Percentiles rank a stretch among this genome's conserved stretches.
Evolutionary conservation across 1,140 invertebrate genomes (phyloP).

Genomic region (Drosophila baimaii): DNA sequence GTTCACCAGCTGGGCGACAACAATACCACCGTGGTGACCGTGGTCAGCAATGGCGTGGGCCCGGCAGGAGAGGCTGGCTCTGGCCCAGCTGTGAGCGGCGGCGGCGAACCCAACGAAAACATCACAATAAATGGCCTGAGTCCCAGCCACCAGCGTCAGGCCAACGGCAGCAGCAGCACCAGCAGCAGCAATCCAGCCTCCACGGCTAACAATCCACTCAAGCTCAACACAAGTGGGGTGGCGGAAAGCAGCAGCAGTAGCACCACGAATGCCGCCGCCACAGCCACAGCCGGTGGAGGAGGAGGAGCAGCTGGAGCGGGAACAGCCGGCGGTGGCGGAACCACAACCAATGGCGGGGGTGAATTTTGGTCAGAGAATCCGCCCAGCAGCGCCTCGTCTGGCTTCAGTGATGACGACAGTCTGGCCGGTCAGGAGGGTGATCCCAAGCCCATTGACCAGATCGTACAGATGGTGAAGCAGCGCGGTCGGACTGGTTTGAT

Average conservation of each 20-base stretch:
- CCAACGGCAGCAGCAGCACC: slow-evolving; percentile 17
- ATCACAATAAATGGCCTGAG: slow-evolving; percentile 81
- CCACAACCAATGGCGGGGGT: slow-evolving; percentile 42
- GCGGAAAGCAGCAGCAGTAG: slow-evolving; percentile 25
- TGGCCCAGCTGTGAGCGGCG: slow-evolving; percentile 8
- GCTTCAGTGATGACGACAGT: slow-evolving; percentile 95
- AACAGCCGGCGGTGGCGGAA: slow-evolving; percentile 8
- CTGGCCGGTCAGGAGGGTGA: slow-evolving; percentile 89
- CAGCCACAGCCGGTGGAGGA: slow-evolving; percentile 40
- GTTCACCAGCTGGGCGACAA: slow-evolving; percentile 66
- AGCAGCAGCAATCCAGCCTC: slow-evolving; percentile 27
- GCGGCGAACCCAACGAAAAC: slow-evolving; percentile 75
- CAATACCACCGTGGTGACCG: slow-evolving; percentile 71
- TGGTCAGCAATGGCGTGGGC: slow-evolving; percentile 59
- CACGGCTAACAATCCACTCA: slow-evolving; percentile 19
- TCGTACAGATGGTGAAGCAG: slow-evolving; percentile 90
- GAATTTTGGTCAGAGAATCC: slow-evolving; percentile 88
- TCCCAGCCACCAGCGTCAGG: slow-evolving; percentile 54
- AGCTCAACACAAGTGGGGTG: slow-evolving; percentile 41
- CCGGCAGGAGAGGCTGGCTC: slow-evolving; percentile 20
- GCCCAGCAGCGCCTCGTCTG: slow-evolving; percentile 91
- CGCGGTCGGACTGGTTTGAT: slow-evolving; percentile 91
- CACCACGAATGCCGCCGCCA: slow-evolving; percentile 41
- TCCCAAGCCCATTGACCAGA: slow-evolving; percentile 89
- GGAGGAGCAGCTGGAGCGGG: slow-evolving; percentile 56